These are phyloP conservation scores for Chelon labrosus DNA, from an alignment of 2,797 vertebrate species.

Conservation along the genomic window DNA sequence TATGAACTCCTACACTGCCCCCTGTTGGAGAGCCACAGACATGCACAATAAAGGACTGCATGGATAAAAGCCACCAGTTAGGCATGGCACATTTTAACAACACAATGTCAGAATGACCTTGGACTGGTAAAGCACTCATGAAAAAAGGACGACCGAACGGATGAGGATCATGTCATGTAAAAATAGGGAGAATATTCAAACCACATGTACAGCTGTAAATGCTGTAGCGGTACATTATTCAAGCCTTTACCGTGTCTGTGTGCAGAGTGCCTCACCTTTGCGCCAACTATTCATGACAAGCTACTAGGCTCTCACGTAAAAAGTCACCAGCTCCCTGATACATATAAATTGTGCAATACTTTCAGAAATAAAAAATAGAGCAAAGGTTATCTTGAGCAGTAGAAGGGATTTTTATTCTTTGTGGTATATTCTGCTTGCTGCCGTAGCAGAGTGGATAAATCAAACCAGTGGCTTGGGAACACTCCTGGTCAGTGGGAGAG, in stretches of 20 bases:
- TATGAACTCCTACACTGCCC: slow-evolving; percentile 80
- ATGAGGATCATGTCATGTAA: not conserved
- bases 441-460: slow-evolving; percentile 65
- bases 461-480: slow-evolving; percentile 66
- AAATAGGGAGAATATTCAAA: slow-evolving; percentile 5
- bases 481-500: slow-evolving; percentile 61
- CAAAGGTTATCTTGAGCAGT: slow-evolving; percentile 5
- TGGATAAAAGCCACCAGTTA: slow-evolving; percentile 13
- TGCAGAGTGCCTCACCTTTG: not conserved
- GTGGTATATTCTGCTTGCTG: slow-evolving; percentile 42
- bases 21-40: slow-evolving; percentile 69
- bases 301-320: not conserved
- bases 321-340: too few relatives aligned
- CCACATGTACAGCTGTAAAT: not conserved
- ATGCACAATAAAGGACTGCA: slow-evolving; percentile 11
- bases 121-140: slow-evolving; percentile 6
- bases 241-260: slow-evolving; percentile 6
- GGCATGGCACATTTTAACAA: slow-evolving; percentile 24
- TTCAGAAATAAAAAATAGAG: not conserved
- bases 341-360: too few relatives aligned
- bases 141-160: slow-evolving; percentile 34
- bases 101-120: slow-evolving; percentile 35
- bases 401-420: slow-evolving; percentile 35
- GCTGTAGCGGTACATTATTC: not conserved
- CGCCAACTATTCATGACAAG: not conserved